These are phyloP conservation scores for Sebastes itinus DNA, from an alignment of 2,797 vertebrate genomes.

Conservation along the genomic window DNA sequence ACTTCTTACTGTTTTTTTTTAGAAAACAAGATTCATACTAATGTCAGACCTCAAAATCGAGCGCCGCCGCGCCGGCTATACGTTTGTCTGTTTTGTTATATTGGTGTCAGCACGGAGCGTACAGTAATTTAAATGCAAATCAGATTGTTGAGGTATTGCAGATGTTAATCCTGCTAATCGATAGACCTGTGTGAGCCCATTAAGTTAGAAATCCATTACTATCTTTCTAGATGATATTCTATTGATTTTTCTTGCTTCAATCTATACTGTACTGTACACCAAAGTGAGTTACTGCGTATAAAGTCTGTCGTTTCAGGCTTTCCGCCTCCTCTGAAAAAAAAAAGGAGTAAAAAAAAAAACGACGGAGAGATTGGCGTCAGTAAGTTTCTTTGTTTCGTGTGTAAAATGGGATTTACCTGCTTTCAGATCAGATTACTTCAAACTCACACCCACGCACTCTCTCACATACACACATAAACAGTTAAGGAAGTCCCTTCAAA, in stretches of 20 bases:
- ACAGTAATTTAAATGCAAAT: slow-evolving; percentile 83
- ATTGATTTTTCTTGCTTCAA: slow-evolving; percentile 69
- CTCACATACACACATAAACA: slow-evolving; percentile 23
- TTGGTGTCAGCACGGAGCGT: slow-evolving; percentile 69
- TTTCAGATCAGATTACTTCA: slow-evolving; percentile 60
- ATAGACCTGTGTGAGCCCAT: slow-evolving; percentile 79
- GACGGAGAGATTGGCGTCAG: slow-evolving; percentile 40
- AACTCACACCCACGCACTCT: not conserved
- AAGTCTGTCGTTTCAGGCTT: slow-evolving; percentile 58
- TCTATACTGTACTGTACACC: slow-evolving; percentile 69
- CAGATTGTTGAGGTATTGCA: slow-evolving; percentile 75
- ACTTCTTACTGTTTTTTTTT: not conserved
- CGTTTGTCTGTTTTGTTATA: slow-evolving; percentile 73
- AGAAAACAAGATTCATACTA: slow-evolving; percentile 20
- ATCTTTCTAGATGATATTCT: slow-evolving; percentile 81
- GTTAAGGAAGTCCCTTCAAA: not conserved
- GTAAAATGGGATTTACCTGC: slow-evolving; percentile 58
- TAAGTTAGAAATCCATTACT: slow-evolving; percentile 82
- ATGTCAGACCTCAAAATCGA: slow-evolving; percentile 35
- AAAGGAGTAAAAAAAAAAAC: slow-evolving; percentile 37
- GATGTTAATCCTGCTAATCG: slow-evolving; percentile 79
- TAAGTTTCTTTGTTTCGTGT: slow-evolving; percentile 76
- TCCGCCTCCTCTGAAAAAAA: slow-evolving; percentile 9
- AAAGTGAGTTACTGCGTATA: slow-evolving; percentile 75
- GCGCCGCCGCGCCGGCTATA: slow-evolving; percentile 16